phyloP scores from a whole-genome alignment of 2,888 invertebrate genomes.

The Schizotus pectinicornis region DNA sequence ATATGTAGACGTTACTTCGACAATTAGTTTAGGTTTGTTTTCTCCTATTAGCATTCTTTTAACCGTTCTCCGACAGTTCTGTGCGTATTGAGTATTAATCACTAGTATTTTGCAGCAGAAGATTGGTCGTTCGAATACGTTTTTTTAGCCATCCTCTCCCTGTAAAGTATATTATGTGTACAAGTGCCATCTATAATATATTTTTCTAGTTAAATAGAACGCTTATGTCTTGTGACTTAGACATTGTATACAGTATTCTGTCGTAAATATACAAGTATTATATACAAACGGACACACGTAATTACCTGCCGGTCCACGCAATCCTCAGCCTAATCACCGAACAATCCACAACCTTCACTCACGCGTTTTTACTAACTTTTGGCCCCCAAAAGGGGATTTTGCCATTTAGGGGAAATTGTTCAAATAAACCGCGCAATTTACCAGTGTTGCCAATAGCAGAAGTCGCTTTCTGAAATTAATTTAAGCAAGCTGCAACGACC shows the following conservation, averaged over 20 bases:
- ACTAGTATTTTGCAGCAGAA: conserved; percentile 7
- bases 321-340: too few relatives aligned
- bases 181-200: conserved; percentile 61
- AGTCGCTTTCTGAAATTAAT: too few relatives aligned
- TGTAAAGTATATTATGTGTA: conserved; percentile 55
- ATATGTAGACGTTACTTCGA: conserved; percentile 26
- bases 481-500: too few relatives aligned
- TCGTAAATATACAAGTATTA: conserved; percentile 59
- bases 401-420: too few relatives aligned
- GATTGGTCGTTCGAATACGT: conserved; percentile 9
- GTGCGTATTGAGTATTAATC: not conserved
- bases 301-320: too few relatives aligned
- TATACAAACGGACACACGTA: conserved; percentile 35
- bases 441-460: too few relatives aligned
- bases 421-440: too few relatives aligned
- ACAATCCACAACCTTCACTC: too few relatives aligned
- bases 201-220: conserved; percentile 61
- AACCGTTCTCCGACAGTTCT: conserved; percentile 4
- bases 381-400: too few relatives aligned
- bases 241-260: conserved; percentile 60
- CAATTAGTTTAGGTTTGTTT: conserved; percentile 4
- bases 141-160: conserved; percentile 32
- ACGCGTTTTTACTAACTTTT: too few relatives aligned
- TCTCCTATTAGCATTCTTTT: conserved; percentile 10
- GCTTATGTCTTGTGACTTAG: conserved; percentile 61